Evolutionary conservation across 2,797 vertebrate genomes (phyloP), one percentile per base, ranked within the genome.

Genomic region (Melanotaenia pygmaea): DNA sequence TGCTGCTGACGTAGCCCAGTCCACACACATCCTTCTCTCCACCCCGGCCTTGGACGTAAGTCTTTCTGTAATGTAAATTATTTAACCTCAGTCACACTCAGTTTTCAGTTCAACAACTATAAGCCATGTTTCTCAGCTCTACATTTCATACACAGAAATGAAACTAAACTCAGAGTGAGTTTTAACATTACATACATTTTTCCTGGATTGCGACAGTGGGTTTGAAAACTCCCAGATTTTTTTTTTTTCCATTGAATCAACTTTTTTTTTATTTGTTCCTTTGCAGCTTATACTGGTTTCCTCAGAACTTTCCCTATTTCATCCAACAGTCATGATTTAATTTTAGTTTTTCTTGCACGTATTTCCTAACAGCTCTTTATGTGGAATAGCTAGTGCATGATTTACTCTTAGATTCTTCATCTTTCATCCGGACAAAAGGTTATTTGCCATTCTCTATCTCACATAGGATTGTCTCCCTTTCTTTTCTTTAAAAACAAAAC

Each of bases 31-130:
- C 73, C 96, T 99, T 70, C 96, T 99, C 22, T 99, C 97, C 3
- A 99, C 98, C 0, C 98, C 97, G 4, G 98, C 97, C 0, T 84
- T 99, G 76, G 97, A 99, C 79, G 98, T 99, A 94, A 97, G 97
- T 83, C 5, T 38, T 28, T n/a, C 3, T 35, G 1, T 14, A 11
- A 54, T 37, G 13, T 3, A 1, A 57, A 30, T 1, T 54, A 43
- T 65, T 40, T 18, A n/a, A 13, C 64, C 37, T 5, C 8, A 18
- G 5, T 56, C 54, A 34, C 50, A 43, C 16, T 72, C 1, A n/a
- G 56, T 20, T 63, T 64, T 51, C 32, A 57, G 28, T 63, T 26
- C 24, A 28, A 13, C 0, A 45, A 32, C 37, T 22, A 51, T 16
- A 5, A 35, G n/a, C 16, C 13, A 1, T 54, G 0, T 22, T 50